These are phyloP conservation scores for Drymodes brunneopygia DNA, from an alignment of 2,113 vertebrate genomes.

Conservation along the genomic window DNA sequence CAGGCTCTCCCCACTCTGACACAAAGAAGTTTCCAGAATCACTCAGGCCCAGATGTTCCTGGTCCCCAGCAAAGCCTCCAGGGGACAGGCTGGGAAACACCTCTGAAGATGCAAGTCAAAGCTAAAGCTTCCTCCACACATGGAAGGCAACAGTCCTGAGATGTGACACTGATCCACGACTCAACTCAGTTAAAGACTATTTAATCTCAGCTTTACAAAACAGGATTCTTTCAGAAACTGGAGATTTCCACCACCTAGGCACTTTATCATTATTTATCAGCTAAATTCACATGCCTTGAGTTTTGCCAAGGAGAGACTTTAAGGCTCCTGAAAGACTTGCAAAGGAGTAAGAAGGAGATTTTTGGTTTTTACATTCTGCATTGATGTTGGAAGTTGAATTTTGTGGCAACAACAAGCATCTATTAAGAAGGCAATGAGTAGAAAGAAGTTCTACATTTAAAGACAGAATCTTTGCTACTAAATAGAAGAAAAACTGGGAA, in stretches of 20 bases:
- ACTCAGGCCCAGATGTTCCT: neutral
- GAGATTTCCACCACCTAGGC: neutral
- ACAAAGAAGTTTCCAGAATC: neutral
- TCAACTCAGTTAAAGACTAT: neutral
- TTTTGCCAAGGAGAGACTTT: neutral
- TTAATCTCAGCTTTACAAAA: neutral
- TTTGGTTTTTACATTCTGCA: neutral
- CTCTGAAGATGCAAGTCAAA: neutral
- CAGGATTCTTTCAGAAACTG: fast-evolving
- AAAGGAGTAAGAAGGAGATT: neutral
- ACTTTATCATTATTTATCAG: neutral
- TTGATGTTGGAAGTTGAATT: neutral
- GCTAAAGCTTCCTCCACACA: neutral
- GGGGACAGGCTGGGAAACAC: neutral
- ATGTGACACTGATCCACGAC: neutral
- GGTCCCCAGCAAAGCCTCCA: neutral
- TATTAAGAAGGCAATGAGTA: neutral
- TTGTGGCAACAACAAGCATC: neutral
- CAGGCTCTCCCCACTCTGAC: neutral
- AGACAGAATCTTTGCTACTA: neutral
- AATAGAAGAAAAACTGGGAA: neutral
- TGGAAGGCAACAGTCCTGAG: neutral
- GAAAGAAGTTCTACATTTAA: neutral
- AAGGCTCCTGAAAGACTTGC: neutral
- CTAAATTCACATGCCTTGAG: neutral